Base-by-base conservation (phyloP, 2,113 vertebrate species). In the Cheilinus undulatus region DNA sequence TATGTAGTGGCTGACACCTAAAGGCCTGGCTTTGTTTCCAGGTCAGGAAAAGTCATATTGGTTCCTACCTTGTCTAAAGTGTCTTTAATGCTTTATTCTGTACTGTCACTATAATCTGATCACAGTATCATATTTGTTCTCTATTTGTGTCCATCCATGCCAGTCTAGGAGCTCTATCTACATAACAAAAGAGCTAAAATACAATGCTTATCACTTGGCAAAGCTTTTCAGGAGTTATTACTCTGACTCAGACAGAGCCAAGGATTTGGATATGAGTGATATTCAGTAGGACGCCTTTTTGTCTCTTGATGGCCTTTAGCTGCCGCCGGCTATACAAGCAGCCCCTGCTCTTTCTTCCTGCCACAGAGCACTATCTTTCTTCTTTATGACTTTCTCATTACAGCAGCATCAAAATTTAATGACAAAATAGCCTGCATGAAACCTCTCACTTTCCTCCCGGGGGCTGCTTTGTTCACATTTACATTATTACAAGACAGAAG, bases 341-440 rank as follows among this genome's bases (percentile, higher is more conserved):
- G 74, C 83, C 71, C 68, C 1, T 11, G 28, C 62, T 82, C 69
- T 66, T 43, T 48, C 49, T 66, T 43, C 11, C 45, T 20, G 58
- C 56, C 54, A 59, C 76, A 46, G 24, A 8, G 28, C 66, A 78
- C 50, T 27, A 58, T 22, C 74, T 63, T 42, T 66, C 48, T 27
- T 68, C 69, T 88, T 86, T 80, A 90, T 88, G 86, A 86, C 85
- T 67, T 76, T 85, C 86, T 88, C 89, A 83, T 90, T 90, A 92
- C 66, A 49, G 56, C 84, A 43, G 52, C 80, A 89, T 91, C 86
- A 91, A 89, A 84, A 68, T 86, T 88, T 91, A 91, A 93, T 85
- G 87, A 83, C 71, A 90, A 85, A 82, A 83, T 77, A 82, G 78
- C 78, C 73, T 69, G 52, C 67, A 38, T 70, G 73, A 83, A 82